Evolutionary conservation across 2,888 invertebrate species (phyloP).

Genomic region (Xylocampa areola): DNA sequence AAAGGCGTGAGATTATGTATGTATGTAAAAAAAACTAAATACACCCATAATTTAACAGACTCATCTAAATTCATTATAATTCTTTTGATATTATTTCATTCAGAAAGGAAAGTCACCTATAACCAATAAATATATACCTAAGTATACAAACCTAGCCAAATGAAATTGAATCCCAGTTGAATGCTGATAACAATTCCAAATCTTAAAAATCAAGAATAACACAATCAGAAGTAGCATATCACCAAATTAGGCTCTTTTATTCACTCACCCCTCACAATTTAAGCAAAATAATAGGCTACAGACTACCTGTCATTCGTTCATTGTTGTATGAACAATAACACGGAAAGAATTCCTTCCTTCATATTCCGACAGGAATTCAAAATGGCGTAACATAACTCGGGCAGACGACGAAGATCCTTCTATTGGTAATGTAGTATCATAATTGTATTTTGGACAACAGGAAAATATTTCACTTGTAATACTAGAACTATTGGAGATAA

Average conservation of each 20-base stretch:
- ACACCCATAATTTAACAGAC: no score
- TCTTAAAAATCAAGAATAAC: background rate
- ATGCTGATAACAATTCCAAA: no score
- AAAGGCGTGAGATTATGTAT: no score
- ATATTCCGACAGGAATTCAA: conserved; percentile 49
- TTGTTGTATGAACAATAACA: conserved; percentile 42
- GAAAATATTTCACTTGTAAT: conserved; percentile 36
- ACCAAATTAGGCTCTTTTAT: conserved; percentile 29
- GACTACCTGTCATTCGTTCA: conserved; percentile 28
- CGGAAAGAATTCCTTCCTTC: conserved; percentile 23
- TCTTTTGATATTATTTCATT: no score
- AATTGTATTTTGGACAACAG: conserved; percentile 41
- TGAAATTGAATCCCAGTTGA: no score
- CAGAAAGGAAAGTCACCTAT: no score
- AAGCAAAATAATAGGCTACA: conserved; percentile 22
- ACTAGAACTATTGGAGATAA: conserved; percentile 33
- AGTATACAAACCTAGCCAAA: no score
- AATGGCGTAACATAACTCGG: conserved; percentile 53
- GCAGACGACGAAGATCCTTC: conserved; percentile 55
- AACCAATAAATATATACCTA: no score
- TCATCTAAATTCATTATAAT: no score
- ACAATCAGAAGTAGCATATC: background rate
- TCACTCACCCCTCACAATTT: conserved; percentile 21
- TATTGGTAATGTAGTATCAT: conserved; percentile 35
- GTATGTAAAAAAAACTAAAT: no score